These are phyloP conservation scores for Phataginus tetradactyla DNA, from an alignment of 2,797 vertebrate genomes.

Conservation along the genomic window DNA sequence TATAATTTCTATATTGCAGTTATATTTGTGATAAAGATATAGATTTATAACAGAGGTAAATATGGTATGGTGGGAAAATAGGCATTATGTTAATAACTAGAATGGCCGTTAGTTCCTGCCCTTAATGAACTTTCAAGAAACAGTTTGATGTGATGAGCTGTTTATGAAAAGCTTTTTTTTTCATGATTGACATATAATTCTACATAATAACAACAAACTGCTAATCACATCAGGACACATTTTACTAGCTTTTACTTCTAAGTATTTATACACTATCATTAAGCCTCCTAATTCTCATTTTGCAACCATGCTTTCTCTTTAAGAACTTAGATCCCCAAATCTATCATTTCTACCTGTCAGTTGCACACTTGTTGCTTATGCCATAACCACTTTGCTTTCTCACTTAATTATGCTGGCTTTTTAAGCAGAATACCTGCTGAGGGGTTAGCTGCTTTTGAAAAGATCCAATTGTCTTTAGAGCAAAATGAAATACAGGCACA, in stretches of 20 bases:
- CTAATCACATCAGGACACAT: constrained; percentile 36
- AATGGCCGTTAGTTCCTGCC: background rate
- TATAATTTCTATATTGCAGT: background rate
- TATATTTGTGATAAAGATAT: background rate
- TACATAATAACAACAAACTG: constrained; percentile 47
- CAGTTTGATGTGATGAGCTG: background rate
- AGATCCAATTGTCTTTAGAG: constrained; percentile 81
- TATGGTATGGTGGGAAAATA: background rate
- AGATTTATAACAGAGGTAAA: background rate
- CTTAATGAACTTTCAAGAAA: constrained; percentile 32
- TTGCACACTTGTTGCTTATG: constrained; percentile 76
- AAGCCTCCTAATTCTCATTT: constrained; percentile 77
- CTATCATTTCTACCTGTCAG: constrained; percentile 54
- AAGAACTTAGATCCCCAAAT: constrained; percentile 51
- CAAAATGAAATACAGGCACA: constrained; percentile 83
- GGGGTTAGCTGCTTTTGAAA: constrained; percentile 81
- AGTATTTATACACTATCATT: constrained; percentile 56
- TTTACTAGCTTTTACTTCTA: constrained; percentile 58
- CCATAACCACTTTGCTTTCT: constrained; percentile 72
- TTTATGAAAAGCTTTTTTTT: constrained; percentile 37
- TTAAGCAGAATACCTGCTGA: constrained; percentile 82
- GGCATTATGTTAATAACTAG: background rate
- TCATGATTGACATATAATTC: constrained; percentile 60
- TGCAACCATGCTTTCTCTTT: constrained; percentile 4
- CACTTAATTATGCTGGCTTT: constrained; percentile 79